A percentile compares a stretch with the other conserved stretches of the same genome.
These are phyloP conservation scores for Microcebus ravelobensis DNA, from an alignment of 2,113 vertebrate species.

Conservation along the genomic window DNA sequence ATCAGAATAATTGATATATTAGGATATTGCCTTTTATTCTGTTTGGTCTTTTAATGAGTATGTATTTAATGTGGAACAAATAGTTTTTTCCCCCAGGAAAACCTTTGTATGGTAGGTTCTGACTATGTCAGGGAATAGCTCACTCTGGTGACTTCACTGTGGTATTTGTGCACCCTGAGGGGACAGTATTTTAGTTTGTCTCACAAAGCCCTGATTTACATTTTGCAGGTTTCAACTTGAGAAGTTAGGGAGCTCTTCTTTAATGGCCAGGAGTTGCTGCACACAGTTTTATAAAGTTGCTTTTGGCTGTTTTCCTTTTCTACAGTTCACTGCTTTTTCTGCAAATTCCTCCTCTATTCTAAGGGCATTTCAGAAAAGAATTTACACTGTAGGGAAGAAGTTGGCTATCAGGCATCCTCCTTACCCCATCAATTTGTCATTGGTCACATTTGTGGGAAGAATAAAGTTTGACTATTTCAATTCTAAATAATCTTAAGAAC, in stretches of 20 bases:
- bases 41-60: not conserved
- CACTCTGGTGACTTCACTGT: conserved; percentile 73
- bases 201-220: conserved; percentile 84
- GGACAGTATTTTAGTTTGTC: conserved; percentile 85
- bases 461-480: conserved; percentile 16
- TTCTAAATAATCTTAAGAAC: conserved; percentile 59
- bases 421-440: not conserved
- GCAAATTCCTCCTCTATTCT: conserved; percentile 4
- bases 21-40: not conserved
- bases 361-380: not conserved
- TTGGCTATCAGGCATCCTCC: not conserved
- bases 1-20: not conserved
- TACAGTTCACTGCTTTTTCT: conserved; percentile 71
- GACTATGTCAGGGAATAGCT: conserved; percentile 52
- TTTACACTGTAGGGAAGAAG: not conserved
- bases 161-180: conserved; percentile 86
- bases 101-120: conserved; percentile 38
- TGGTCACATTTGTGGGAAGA: not conserved
- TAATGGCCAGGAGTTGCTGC: conserved; percentile 80
- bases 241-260: conserved; percentile 69
- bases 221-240: conserved; percentile 86
- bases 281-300: conserved; percentile 79
- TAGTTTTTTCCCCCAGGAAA: conserved; percentile 13
- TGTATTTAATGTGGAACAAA: conserved; percentile 58
- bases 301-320: conserved; percentile 70